Base-by-base conservation (phyloP, 2,888 invertebrate genomes). In the Oscheius sp. region DNA sequence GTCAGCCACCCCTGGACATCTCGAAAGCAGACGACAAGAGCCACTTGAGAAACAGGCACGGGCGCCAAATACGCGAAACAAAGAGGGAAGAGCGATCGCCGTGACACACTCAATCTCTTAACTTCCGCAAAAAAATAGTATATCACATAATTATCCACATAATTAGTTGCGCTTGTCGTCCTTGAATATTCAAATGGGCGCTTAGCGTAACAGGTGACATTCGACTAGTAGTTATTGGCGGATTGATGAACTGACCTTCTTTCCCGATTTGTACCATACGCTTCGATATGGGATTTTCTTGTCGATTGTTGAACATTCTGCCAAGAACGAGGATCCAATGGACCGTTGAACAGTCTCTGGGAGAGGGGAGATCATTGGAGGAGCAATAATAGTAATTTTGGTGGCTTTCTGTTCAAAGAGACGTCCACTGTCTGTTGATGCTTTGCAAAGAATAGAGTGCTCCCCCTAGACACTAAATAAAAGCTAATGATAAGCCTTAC, bases 341-440 rank as follows among this genome's bases (percentile, higher is more conserved):
- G 41, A 17, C 12, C 30, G 20, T 6, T 41, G 17, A 28, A 59
- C 41, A 1, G 20, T n/a, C 28, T 44, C 59, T 17, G 59, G 59
- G 14, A 59, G 59, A 26, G 59, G 59, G 17, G 59, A 38, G 28
- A 59, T 30, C 14, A 24, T 28, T n/a, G 59, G 59, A 12, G 41
- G 6, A 28, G 59, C 14, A n/a, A 59, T 22, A n/a, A 59, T 30
- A 28, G 44, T 44, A 41, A 59, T 17, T 44, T 59, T 59, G 22
- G 44, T 44, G 26, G 59, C 8, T 32, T 74, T 74, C n/a, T 74
- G 70, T 47, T 77, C 76, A 12, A 71, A 68, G 9, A 70, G 44
- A 50, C 76, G 51, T 30, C 78, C 78, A 54, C 72, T 73, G 22
- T 72, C 74, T 8, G 76, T 75, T n/a, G 75, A 72, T 0, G 68